Conservation (phyloP, 2,888 invertebrate genomes). For the Lobophora halterata region DNA sequence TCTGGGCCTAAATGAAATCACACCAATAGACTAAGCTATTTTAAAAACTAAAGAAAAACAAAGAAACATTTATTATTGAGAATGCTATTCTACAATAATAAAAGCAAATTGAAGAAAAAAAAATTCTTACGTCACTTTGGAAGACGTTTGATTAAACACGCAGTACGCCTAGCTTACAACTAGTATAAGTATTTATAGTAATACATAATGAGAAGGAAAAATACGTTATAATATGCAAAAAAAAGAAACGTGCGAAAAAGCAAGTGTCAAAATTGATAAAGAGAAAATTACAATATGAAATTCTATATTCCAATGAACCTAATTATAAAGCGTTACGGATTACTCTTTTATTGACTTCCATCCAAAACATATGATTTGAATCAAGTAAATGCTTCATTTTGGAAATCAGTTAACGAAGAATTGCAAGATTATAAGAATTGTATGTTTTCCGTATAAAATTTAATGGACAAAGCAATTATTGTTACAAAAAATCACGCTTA, state of each 20-base stretch:
- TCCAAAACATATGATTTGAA: slow-evolving; percentile 45
- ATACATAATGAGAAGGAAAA: slow-evolving; percentile 34
- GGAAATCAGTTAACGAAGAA: slow-evolving; percentile 7
- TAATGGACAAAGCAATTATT: slow-evolving; percentile 26
- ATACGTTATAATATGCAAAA: slow-evolving; percentile 39
- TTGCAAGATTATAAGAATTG: too few relatives aligned
- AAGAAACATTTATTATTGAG: neutral
- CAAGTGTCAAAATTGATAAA: slow-evolving; percentile 57
- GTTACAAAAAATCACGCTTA: slow-evolving; percentile 11
- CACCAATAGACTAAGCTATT: slow-evolving; percentile 14
- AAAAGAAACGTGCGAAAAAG: slow-evolving; percentile 60
- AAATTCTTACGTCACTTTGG: slow-evolving; percentile 76
- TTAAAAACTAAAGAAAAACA: neutral
- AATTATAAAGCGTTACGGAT: slow-evolving; percentile 80
- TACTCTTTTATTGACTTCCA: slow-evolving; percentile 57
- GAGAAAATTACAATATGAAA: slow-evolving; percentile 70
- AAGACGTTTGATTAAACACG: slow-evolving; percentile 78
- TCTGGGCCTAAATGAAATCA: slow-evolving; percentile 10
- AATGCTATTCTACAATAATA: slow-evolving; percentile 8
- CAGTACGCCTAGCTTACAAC: slow-evolving; percentile 71
- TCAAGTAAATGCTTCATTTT: slow-evolving; percentile 10
- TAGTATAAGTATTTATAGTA: slow-evolving; percentile 51
- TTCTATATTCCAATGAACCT: slow-evolving; percentile 73
- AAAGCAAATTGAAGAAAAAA: slow-evolving; percentile 30
- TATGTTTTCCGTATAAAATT: too few relatives aligned